Conservation (phyloP, 1,140 invertebrate species). For the Zaprionus kolodkinae region DNA sequence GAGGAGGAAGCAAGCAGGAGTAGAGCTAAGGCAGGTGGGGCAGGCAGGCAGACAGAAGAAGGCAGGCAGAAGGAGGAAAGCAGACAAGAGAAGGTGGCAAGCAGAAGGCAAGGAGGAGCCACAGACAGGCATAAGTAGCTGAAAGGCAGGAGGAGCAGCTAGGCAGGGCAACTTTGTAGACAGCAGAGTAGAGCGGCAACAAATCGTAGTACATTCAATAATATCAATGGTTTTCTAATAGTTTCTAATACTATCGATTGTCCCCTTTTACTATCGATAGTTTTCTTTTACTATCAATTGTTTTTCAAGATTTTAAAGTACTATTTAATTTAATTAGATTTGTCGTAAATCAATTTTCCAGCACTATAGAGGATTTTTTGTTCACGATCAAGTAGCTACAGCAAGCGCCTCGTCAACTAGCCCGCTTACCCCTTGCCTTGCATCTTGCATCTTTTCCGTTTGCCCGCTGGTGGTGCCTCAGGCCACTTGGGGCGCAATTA, state of each 20-base stretch:
- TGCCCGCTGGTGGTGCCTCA: not conserved
- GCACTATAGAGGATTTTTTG: not conserved
- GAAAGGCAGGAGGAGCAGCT: too few relatives aligned
- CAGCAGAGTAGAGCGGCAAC: too few relatives aligned
- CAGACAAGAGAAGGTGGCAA: too few relatives aligned
- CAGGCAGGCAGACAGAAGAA: not conserved
- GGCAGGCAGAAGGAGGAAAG: not conserved
- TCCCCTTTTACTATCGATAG: too few relatives aligned
- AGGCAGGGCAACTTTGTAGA: too few relatives aligned
- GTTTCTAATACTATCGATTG: too few relatives aligned
- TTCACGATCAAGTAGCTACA: constrained; percentile 48
- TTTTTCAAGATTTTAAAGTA: too few relatives aligned
- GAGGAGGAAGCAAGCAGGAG: not conserved
- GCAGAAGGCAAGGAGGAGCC: not conserved
- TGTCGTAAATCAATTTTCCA: too few relatives aligned
- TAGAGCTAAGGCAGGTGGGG: not conserved
- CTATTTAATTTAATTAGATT: too few relatives aligned
- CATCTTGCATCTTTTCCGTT: not conserved
- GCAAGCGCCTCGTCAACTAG: constrained; percentile 12
- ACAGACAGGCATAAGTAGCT: not conserved
- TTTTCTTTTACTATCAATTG: too few relatives aligned
- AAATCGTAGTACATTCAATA: too few relatives aligned
- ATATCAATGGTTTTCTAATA: too few relatives aligned
- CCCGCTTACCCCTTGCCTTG: not conserved
- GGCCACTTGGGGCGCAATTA: constrained; percentile 28